Percentiles rank a stretch among this genome's conserved stretches.
These are phyloP conservation scores for Fistularia tabacaria DNA, from an alignment of 2,797 vertebrate genomes.

Conservation along the genomic window DNA sequence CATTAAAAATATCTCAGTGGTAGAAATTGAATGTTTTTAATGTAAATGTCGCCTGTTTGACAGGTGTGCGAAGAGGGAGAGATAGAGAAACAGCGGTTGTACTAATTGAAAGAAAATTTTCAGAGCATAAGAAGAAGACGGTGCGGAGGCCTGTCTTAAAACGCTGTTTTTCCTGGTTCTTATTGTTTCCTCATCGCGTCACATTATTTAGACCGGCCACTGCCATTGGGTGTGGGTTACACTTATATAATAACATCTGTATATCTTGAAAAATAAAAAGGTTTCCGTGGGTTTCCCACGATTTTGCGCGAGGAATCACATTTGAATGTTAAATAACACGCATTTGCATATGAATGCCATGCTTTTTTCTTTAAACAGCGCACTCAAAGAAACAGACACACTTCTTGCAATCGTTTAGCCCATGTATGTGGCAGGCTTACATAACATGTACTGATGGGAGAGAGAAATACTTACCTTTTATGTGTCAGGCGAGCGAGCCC, in stretches of 20 bases:
- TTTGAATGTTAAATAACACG: constrained; percentile 41
- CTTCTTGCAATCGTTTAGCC: not conserved
- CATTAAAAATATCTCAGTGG: constrained; percentile 67
- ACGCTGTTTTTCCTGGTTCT: not conserved
- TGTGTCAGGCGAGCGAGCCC: constrained; percentile 59
- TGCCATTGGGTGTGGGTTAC: constrained; percentile 22
- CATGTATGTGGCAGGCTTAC: constrained; percentile 5
- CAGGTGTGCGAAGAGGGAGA: constrained; percentile 54
- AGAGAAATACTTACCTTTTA: constrained; percentile 64
- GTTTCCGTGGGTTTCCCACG: too few species aligned
- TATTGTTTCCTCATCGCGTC: constrained; percentile 35
- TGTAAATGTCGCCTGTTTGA: constrained; percentile 66
- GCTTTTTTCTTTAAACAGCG: constrained; percentile 13
- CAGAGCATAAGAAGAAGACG: not conserved
- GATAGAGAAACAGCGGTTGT: constrained; percentile 37
- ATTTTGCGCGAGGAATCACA: constrained; percentile 11
- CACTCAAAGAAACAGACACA: constrained; percentile 1
- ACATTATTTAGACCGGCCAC: constrained; percentile 20
- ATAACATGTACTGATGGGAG: constrained; percentile 22
- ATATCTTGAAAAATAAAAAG: constrained; percentile 19
- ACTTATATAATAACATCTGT: constrained; percentile 38
- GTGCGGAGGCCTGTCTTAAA: constrained; percentile 9
- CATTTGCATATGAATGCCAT: constrained; percentile 29
- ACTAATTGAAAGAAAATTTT: constrained; percentile 64
- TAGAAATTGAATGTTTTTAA: constrained; percentile 55